Conservation (phyloP, 2,888 invertebrate genomes). For the Lepidonotus clava region DNA sequence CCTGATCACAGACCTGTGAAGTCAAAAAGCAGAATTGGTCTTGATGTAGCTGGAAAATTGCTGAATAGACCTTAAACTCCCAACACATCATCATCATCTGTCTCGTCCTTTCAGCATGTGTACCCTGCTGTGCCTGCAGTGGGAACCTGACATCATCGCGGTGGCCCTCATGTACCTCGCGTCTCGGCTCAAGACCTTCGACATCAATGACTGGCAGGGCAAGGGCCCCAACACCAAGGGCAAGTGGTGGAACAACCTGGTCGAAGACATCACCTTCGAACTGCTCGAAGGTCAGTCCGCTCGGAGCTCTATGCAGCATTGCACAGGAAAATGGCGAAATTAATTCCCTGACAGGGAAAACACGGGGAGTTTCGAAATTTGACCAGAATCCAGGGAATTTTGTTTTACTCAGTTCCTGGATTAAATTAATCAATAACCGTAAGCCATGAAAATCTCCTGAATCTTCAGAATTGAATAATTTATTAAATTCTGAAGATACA, state of each 20-base stretch:
- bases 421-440: too few species aligned
- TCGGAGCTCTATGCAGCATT: too few species aligned
- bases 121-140: constrained; percentile 97
- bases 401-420: too few species aligned
- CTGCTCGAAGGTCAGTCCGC: constrained; percentile 87
- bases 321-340: too few species aligned
- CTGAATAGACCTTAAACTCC: too few species aligned
- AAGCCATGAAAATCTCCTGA: too few species aligned
- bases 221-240: constrained; percentile 84
- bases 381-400: too few species aligned
- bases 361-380: too few species aligned
- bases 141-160: constrained; percentile 98
- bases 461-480: too few species aligned
- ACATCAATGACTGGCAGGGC: constrained; percentile 95
- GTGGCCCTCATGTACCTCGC: constrained; percentile 98
- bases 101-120: constrained; percentile 86
- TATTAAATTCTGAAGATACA: too few species aligned
- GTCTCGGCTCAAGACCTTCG: constrained; percentile 96
- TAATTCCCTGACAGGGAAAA: too few species aligned
- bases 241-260: constrained; percentile 98
- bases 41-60: constrained; percentile 16
- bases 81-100: too few species aligned
- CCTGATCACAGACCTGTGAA: background rate
- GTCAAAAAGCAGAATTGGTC: background rate
- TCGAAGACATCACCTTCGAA: constrained; percentile 96